Percentiles rank a stretch among this genome's conserved stretches.
These are phyloP conservation scores for Crossocerus cetratus DNA, from an alignment of 2,888 invertebrate genomes.

Conservation along the genomic window DNA sequence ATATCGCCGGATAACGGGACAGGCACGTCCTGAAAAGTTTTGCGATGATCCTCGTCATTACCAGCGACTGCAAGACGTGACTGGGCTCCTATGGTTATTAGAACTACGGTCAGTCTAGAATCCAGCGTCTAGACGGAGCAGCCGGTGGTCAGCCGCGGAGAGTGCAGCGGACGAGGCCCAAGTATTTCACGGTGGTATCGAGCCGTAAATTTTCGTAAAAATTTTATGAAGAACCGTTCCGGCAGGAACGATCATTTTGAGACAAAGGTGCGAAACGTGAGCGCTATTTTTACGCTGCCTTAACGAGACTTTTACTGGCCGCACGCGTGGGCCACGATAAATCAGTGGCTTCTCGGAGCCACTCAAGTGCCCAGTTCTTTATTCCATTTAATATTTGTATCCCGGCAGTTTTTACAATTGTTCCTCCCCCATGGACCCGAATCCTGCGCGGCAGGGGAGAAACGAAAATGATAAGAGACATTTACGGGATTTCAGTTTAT, in stretches of 20 bases:
- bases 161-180: constrained; percentile 20
- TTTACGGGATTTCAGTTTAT: no score
- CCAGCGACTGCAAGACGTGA: neutral
- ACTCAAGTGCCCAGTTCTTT: constrained; percentile 21
- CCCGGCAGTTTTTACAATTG: no score
- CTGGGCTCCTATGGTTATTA: neutral
- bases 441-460: no score
- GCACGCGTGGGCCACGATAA: constrained; percentile 33
- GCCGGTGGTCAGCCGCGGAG: constrained; percentile 1
- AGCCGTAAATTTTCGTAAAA: constrained; percentile 46
- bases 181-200: constrained; percentile 33
- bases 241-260: constrained; percentile 31
- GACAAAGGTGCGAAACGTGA: constrained; percentile 37
- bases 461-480: no score
- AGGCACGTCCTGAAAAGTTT: neutral
- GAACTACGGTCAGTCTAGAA: neutral
- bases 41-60: neutral
- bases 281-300: constrained; percentile 34
- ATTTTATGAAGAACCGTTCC: constrained; percentile 39
- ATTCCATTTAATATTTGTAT: no score
- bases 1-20: neutral
- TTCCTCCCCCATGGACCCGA: no score
- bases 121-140: neutral
- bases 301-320: constrained; percentile 43
- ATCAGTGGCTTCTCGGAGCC: constrained; percentile 35